A percentile compares a stretch with the other conserved stretches of the same genome.
These are phyloP conservation scores for Zaprionus obscuricornis DNA, from an alignment of 2,888 invertebrate genomes.

Conservation along the genomic window DNA sequence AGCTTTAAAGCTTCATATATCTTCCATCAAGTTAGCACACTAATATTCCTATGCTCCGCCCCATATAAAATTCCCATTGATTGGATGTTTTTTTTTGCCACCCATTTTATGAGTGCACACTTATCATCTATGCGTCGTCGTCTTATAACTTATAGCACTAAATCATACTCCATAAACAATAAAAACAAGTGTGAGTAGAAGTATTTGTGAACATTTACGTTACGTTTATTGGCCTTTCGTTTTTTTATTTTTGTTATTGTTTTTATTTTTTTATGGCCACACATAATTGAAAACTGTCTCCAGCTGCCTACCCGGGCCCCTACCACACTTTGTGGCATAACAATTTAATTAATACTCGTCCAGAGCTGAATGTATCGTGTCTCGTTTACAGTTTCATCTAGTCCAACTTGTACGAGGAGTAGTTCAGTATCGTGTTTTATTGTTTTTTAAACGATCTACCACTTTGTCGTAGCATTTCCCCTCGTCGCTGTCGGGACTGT, in stretches of 20 bases:
- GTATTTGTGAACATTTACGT: conserved; percentile 31
- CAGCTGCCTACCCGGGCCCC: conserved; percentile 4
- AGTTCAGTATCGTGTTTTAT: conserved; percentile 66
- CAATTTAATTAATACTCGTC: conserved; percentile 72
- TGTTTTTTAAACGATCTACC: conserved; percentile 79
- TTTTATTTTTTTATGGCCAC: conserved; percentile 53
- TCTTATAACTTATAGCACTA: conserved; percentile 31
- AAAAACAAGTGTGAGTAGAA: conserved; percentile 1
- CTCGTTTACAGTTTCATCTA: conserved; percentile 28
- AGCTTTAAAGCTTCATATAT: too few species aligned
- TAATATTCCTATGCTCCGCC: conserved; percentile 19
- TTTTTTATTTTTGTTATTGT: too few species aligned
- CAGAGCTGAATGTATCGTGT: conserved; percentile 24
- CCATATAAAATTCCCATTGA: conserved; percentile 12
- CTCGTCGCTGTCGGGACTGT: conserved; percentile 1
- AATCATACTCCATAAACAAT: conserved; percentile 38
- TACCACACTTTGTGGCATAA: conserved; percentile 57
- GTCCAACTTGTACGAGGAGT: not conserved
- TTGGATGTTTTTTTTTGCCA: conserved; percentile 28
- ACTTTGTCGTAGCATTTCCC: conserved; percentile 67
- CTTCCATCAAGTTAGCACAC: too few species aligned
- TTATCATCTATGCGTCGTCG: too few species aligned
- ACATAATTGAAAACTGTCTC: conserved; percentile 56
- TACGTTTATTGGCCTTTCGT: conserved; percentile 61
- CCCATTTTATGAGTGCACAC: conserved; percentile 29